Conservation (phyloP, 2,888 invertebrate species). For the Dryococelus australis region DNA sequence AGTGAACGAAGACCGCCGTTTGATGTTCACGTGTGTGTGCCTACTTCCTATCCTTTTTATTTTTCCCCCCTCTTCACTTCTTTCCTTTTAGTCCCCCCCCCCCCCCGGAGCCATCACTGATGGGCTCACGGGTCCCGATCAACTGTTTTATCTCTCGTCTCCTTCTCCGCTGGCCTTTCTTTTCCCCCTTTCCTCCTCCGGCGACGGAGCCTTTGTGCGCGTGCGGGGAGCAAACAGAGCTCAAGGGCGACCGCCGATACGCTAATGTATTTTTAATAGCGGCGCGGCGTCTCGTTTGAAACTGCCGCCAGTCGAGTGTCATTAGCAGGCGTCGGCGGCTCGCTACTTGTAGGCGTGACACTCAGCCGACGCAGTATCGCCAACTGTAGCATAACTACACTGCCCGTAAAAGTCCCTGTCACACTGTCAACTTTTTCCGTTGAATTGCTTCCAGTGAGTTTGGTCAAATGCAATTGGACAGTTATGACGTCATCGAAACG, state of each 20-base stretch:
- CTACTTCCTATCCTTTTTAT: neutral
- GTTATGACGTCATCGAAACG: no score
- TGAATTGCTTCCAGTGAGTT: no score
- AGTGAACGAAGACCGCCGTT: neutral
- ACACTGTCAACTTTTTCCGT: no score
- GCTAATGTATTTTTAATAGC: constrained; percentile 4
- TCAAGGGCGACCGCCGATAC: constrained; percentile 10
- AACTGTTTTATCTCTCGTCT: neutral
- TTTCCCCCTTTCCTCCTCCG: neutral
- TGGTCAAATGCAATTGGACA: no score
- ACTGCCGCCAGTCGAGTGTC: neutral
- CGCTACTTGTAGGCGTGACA: neutral
- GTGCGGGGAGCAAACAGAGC: neutral
- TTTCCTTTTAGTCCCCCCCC: neutral
- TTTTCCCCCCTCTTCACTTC: neutral
- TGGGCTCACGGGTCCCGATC: neutral
- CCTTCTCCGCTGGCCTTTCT: neutral
- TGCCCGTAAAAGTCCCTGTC: no score
- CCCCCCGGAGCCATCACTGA: no score
- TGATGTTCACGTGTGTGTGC: neutral
- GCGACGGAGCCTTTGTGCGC: no score
- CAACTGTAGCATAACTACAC: no score
- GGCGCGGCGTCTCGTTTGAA: neutral
- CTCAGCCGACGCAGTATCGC: no score
- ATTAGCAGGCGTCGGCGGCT: neutral